Base-by-base conservation (phyloP, 2,113 vertebrate genomes). In the Herpailurus yagouaroundi region DNA sequence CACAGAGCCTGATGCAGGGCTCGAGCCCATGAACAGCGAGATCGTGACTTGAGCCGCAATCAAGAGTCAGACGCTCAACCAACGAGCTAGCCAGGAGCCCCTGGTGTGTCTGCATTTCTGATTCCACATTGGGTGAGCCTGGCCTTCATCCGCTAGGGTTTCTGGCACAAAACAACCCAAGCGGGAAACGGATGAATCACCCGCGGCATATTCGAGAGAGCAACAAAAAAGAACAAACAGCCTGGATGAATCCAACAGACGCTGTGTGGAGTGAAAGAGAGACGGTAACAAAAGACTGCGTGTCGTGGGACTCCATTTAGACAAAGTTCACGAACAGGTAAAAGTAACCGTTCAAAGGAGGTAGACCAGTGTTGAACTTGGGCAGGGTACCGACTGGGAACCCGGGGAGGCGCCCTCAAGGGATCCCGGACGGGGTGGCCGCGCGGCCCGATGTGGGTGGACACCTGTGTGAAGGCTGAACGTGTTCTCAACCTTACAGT, bases 351-450 rank as follows among this genome's bases (percentile, higher is more conserved):
- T 38, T 77, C 23, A 31, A 77, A 88, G 36, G 94, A 45, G 12
- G 19, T 6, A 1, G 38, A 73, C 31, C 0, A 91, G 33, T 29
- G 57, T 15, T 68, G 2, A 25, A 13, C 4, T 5, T 2, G 29
- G 66, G 48, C 3, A n/a, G 25, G 63, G 5, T 7, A 5, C 2
- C 25, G 45, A n/a, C 57, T 15, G 33, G 45, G 81, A 33, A 29
- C 7, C 5, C 0, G 5, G 60, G 11, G 29, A 48, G 14, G 19
- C 9, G 5, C 16, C 23, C 33, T 85, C 21, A 0, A 0, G 31
- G 71, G 33, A 23, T 16, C 31, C 18, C 13, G 57, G 50, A 74
- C 55, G 50, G 7, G n/a, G 23, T 7, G 45, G 57, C 48, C 85
- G 13, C 36, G 0, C 5, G 41, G 27, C 2, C 10, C 38, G n/a